phyloP scores from a whole-genome alignment of 2,797 vertebrate species.

The Aselliscus stoliczkanus region DNA sequence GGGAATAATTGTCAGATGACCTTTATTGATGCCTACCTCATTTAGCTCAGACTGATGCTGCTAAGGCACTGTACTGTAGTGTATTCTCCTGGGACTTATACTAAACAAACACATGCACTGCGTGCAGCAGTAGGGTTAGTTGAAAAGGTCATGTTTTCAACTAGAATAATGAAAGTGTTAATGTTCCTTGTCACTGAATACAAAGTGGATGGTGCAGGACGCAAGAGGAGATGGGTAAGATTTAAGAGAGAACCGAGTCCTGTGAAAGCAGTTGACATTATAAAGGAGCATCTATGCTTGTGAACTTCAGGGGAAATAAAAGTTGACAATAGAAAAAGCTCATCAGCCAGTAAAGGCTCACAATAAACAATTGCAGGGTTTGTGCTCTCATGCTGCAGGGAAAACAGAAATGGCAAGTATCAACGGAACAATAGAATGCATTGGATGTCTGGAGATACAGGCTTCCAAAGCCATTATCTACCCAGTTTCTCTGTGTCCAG shows the following conservation, averaged over 20 bases:
- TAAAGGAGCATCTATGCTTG: not conserved
- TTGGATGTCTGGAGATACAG: not conserved
- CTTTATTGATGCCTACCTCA: not conserved
- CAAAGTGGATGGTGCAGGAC: not conserved
- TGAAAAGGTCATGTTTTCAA: not conserved
- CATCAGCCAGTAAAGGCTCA: not conserved
- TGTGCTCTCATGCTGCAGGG: not conserved
- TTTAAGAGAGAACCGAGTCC: not conserved
- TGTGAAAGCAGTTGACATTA: not conserved
- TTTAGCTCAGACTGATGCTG: not conserved
- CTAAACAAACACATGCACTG: not conserved
- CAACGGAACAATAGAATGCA: not conserved
- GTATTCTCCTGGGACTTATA: not conserved
- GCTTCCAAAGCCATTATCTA: not conserved
- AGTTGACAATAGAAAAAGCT: not conserved
- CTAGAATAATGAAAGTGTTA: not conserved
- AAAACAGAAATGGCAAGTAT: not conserved
- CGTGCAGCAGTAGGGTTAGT: not conserved
- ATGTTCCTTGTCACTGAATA: not conserved
- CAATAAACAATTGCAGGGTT: not conserved
- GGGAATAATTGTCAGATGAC: not conserved
- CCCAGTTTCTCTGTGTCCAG: not conserved
- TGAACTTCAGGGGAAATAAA: not conserved
- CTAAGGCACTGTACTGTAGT: not conserved
- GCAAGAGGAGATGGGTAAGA: not conserved